phyloP scores from a whole-genome alignment of 1,140 invertebrate species.

The Drosophila erecta region DNA sequence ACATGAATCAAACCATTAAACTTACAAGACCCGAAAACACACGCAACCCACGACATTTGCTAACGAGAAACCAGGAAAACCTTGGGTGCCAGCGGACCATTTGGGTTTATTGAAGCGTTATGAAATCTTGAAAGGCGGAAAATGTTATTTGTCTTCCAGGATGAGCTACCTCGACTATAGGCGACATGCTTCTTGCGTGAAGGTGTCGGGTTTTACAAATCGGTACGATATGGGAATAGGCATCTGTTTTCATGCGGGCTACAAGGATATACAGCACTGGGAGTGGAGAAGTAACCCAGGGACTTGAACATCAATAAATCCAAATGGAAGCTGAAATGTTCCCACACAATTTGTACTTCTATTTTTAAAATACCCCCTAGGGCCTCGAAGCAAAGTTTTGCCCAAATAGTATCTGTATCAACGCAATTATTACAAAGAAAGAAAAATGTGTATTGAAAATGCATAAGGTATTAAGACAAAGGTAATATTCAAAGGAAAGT shows the following conservation, averaged over 20 bases:
- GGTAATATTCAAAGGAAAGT: no score
- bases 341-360: neutral
- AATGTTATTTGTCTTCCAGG: conserved; percentile 58
- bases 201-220: conserved; percentile 60
- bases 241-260: conserved; percentile 37
- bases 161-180: conserved; percentile 24
- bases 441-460: no score
- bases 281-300: conserved; percentile 21
- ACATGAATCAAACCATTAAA: conserved; percentile 61
- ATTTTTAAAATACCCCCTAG: neutral
- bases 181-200: conserved; percentile 9
- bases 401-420: neutral
- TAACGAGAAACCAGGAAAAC: conserved; percentile 42
- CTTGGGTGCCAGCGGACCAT: conserved; percentile 9
- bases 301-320: conserved; percentile 21
- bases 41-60: conserved; percentile 34
- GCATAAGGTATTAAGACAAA: no score
- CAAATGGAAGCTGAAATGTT: conserved; percentile 21
- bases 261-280: conserved; percentile 12
- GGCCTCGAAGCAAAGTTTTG: neutral
- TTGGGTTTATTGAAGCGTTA: conserved; percentile 57
- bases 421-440: no score
- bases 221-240: conserved; percentile 45
- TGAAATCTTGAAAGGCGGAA: conserved; percentile 50
- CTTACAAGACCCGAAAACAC: conserved; percentile 48